These are phyloP conservation scores for Bimastos eiseni DNA, from an alignment of 2,888 invertebrate species.

Conservation along the genomic window DNA sequence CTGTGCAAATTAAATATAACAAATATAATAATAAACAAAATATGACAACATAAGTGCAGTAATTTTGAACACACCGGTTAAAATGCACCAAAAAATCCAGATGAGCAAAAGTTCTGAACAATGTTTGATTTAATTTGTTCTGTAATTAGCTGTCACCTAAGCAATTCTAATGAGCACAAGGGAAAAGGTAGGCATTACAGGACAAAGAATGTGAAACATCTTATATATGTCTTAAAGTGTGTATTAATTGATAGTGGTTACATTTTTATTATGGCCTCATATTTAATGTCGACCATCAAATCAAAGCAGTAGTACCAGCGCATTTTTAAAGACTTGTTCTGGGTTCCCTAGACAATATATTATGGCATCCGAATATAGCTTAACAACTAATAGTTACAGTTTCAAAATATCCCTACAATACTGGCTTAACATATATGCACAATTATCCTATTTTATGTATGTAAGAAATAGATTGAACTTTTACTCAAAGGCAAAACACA, in stretches of 20 bases:
- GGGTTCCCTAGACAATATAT: neutral
- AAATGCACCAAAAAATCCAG: neutral
- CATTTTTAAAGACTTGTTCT: neutral
- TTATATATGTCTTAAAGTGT: neutral
- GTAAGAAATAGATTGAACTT: neutral
- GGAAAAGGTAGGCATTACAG: neutral
- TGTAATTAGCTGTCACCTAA: neutral
- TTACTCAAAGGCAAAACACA: neutral
- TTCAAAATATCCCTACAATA: neutral
- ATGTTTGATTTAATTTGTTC: neutral
- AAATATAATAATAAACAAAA: neutral
- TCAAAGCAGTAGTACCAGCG: neutral
- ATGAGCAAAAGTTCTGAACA: conserved; percentile 6
- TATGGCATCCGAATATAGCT: neutral
- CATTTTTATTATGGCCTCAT: neutral
- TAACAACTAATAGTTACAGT: neutral
- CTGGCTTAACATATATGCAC: neutral
- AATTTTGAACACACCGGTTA: conserved; percentile 13
- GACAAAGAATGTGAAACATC: neutral
- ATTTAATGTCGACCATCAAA: neutral
- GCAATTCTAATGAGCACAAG: neutral
- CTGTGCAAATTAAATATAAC: neutral
- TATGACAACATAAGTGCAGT: neutral
- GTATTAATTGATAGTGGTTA: neutral
- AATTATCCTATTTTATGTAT: neutral